A percentile compares a stretch with the other conserved stretches of the same genome.
Conservation (phyloP, 2,797 vertebrate genomes). For the Thamnophis elegans region DNA sequence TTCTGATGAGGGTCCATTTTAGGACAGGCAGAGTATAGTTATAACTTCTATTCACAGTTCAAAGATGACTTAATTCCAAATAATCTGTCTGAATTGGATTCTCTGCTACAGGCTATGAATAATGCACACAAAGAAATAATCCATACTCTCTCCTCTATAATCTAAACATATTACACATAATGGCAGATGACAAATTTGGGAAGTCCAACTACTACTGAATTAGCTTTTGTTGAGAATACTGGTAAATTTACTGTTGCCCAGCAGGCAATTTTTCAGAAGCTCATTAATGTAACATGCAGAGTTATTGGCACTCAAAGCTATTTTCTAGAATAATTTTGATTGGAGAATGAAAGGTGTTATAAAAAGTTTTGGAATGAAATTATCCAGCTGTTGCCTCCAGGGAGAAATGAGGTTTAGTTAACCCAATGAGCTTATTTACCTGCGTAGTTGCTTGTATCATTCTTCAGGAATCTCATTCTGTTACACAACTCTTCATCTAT, state of each 20-base stretch:
- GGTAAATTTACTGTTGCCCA: slow-evolving; percentile 43
- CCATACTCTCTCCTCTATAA: slow-evolving; percentile 36
- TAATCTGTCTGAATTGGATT: slow-evolving; percentile 33
- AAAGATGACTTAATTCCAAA: slow-evolving; percentile 49
- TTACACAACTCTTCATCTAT: not conserved
- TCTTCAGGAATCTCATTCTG: not conserved
- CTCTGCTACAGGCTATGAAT: slow-evolving; percentile 38
- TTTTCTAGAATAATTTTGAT: slow-evolving; percentile 49
- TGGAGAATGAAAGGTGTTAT: slow-evolving; percentile 1
- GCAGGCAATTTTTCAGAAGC: slow-evolving; percentile 55
- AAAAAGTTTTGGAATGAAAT: slow-evolving; percentile 46
- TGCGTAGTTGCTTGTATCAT: not conserved
- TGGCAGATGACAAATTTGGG: slow-evolving; percentile 49
- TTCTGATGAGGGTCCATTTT: slow-evolving; percentile 50
- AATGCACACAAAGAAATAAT: slow-evolving; percentile 43
- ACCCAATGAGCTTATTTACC: slow-evolving; percentile 8
- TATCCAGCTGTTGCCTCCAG: slow-evolving; percentile 58
- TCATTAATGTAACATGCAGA: slow-evolving; percentile 42
- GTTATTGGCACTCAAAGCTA: slow-evolving; percentile 6
- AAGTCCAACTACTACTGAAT: slow-evolving; percentile 48
- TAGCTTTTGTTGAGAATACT: slow-evolving; percentile 45
- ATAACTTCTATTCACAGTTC: slow-evolving; percentile 65
- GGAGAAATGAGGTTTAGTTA: slow-evolving; percentile 5
- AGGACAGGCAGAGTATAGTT: slow-evolving; percentile 43
- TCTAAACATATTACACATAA: slow-evolving; percentile 50